phyloP scores from a whole-genome alignment of 2,797 vertebrate species.

The Microtus agrestis region DNA sequence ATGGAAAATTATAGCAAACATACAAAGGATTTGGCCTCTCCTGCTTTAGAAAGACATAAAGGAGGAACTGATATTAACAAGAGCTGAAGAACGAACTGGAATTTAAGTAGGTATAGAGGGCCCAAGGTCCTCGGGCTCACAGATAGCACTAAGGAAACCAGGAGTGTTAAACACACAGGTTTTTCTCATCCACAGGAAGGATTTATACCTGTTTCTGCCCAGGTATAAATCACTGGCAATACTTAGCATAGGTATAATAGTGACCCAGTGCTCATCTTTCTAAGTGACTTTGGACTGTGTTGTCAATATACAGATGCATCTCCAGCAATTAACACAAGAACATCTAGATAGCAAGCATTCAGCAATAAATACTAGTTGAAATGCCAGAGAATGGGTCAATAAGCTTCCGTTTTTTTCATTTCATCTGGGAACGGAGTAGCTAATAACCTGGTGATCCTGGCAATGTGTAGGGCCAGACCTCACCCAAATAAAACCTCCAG shows the following conservation, averaged over 20 bases:
- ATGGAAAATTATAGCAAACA: background rate
- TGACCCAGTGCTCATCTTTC: conserved; percentile 20
- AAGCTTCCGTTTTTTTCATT: background rate
- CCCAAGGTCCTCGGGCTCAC: background rate
- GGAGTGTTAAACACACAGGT: background rate
- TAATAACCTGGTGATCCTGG: background rate
- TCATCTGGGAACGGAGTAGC: background rate
- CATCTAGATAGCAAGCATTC: background rate
- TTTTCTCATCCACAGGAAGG: background rate
- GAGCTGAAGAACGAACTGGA: background rate
- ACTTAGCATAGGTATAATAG: background rate
- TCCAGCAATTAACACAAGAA: background rate
- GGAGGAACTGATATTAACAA: background rate
- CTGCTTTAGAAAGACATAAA: background rate
- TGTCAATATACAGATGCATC: background rate
- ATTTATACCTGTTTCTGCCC: background rate
- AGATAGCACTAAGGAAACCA: background rate
- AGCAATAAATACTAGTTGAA: conserved; percentile 6
- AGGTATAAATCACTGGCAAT: background rate
- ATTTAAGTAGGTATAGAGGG: background rate
- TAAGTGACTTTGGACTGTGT: background rate
- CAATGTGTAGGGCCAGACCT: background rate
- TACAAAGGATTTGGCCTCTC: background rate
- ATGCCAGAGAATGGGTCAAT: background rate
- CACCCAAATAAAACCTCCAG: background rate